Base-by-base conservation (phyloP, 1,140 invertebrate species). In the Brachionus plicatilis region DNA sequence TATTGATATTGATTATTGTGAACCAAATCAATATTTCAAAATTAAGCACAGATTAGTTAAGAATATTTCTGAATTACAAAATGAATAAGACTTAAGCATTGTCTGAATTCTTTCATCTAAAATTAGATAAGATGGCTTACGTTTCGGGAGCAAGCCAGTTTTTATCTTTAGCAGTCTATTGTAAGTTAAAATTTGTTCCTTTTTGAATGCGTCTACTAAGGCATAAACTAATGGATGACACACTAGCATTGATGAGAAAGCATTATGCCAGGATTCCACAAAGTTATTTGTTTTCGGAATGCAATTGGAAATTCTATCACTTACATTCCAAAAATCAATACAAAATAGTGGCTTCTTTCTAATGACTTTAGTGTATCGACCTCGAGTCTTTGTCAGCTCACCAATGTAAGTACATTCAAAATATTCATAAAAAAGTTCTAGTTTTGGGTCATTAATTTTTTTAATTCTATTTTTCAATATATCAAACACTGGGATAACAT, bases 221-320 rank as follows among this genome's bases (percentile, higher is more conserved):
- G 65, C 65, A 68, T 27, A 68, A 33, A 68, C 65, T 68, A 68
- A 68, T 66, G 29, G 7, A 33, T 37, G 65, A 68, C 65, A 33
- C 65, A 68, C 65, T 1, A 33, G 29, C 24, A 29, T 68, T 27
- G 65, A 68, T 37, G 65, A 68, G 29, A 33, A 68, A 37, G 65
- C 27, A 68, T 68, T 68, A 37, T 68, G 65, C 65, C 65, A 68
- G 24, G 65, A 68, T 33, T 68, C 65, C 24, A 68, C 65, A 68
- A 68, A 68, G 65, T 68, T 68, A 68, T 68, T 68, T 27, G 65
- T 68, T 68, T 68, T 68, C 29, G 65, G 65, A 68, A 68, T 68
- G 29, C 65, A 68, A 14, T 68, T 11, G 29, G 65, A 68, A 68
- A 24, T 68, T 33, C 24, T 27, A 68, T 27, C 24, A 68, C 17